Conservation (phyloP, 2,797 vertebrate genomes). For the Sebastolobus alascanus region DNA sequence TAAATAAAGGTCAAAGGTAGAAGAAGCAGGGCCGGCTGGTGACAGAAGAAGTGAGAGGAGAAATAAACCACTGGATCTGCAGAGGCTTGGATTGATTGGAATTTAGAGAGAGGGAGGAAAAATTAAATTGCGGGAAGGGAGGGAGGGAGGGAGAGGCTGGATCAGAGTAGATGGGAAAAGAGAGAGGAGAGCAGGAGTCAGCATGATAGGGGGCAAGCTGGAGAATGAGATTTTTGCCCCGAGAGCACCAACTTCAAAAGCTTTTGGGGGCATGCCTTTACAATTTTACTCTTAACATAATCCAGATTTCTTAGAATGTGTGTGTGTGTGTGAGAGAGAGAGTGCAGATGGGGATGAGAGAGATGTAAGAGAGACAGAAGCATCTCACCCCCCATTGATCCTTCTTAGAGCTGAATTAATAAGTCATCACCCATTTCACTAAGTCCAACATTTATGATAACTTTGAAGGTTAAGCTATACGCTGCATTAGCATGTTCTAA, state of each 20-base stretch:
- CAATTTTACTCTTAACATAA: constrained; percentile 74
- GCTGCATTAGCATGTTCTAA: constrained; percentile 39
- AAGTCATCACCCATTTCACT: constrained; percentile 60
- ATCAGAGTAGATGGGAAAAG: constrained; percentile 51
- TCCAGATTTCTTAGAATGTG: constrained; percentile 61
- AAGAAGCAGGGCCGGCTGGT: constrained; percentile 29
- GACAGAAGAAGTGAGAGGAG: constrained; percentile 55
- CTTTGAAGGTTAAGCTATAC: constrained; percentile 58
- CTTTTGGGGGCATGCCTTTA: constrained; percentile 66
- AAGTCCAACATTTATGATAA: constrained; percentile 62
- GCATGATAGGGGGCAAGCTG: constrained; percentile 57
- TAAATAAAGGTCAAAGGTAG: constrained; percentile 76
- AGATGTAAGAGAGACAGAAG: constrained; percentile 51
- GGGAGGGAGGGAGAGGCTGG: constrained; percentile 32
- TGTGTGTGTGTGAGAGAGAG: constrained; percentile 12
- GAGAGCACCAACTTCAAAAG: constrained; percentile 74
- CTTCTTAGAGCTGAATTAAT: constrained; percentile 63
- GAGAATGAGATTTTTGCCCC: constrained; percentile 76
- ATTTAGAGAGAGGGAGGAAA: constrained; percentile 66
- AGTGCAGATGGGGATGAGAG: constrained; percentile 26
- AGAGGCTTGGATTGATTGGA: constrained; percentile 76
- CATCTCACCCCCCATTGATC: constrained; percentile 48
- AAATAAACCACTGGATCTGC: constrained; percentile 65
- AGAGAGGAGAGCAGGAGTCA: constrained; percentile 65
- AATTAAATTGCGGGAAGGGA: constrained; percentile 57